Base-by-base conservation (phyloP, 2,797 vertebrate species). In the Phaenicophaeus curvirostris region DNA sequence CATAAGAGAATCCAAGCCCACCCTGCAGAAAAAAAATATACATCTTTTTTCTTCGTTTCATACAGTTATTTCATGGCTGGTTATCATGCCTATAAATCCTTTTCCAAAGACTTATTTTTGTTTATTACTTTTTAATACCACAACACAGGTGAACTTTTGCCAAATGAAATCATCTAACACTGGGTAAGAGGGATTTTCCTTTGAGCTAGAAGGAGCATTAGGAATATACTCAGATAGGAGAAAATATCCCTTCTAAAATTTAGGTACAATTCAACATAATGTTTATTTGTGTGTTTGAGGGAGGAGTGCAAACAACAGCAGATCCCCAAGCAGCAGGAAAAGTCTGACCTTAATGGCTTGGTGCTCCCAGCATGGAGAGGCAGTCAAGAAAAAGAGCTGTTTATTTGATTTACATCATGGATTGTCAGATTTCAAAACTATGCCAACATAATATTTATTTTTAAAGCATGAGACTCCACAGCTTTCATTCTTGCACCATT, bases 381-480 rank as follows among this genome's bases (percentile, higher is more conserved):
- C 16, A 92, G 57, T 23, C 27, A 74, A 68, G 54, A 85, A 35
- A 39, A 79, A 44, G 61, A 84, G 67, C 25, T 87, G 39, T 44
- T 46, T 71, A 30, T 90, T 55, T 90, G 30, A 61, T 76, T 95
- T 81, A 81, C 54, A 75, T 24, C 63, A 54, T 15, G 30, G 59
- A 39, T 41, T 75, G 82, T 54, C 59, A 62, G 44, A 80, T 84
- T 90, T 89, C 71, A 84, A 63, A 90, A 80, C 58, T 85, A 92
- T 30, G 55, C 68, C 51, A 93, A 93, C 41, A 54, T 46, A 83
- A 13, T 30, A 71, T 62, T 87, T 87, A 77, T 90, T 83, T 87
- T 83, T 87, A 92, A 48, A 93, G 31, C 51, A 44, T 9, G 16
- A 90, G 31, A 15, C 31, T 87, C 19, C 51, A 41, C 53, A 78